Percentiles rank a stretch among this genome's conserved stretches.
Conservation (phyloP, 2,113 vertebrate species). For the Indicator indicator region DNA sequence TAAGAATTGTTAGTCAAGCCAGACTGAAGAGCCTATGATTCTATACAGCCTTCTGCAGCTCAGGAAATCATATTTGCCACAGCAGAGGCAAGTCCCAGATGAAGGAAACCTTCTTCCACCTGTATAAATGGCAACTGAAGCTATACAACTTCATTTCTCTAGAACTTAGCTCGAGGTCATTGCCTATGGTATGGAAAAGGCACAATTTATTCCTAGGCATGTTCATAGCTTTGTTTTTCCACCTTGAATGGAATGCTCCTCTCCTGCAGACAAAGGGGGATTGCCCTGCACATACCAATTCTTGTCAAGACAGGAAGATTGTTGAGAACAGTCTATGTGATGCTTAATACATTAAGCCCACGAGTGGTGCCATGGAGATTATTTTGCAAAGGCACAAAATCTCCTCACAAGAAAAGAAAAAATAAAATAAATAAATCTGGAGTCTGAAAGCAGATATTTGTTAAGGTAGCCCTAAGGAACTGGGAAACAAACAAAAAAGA, state of each 20-base stretch:
- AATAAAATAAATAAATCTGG: not conserved
- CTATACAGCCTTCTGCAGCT: not conserved
- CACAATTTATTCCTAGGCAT: not conserved
- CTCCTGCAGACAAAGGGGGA: not conserved
- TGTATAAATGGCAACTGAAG: not conserved
- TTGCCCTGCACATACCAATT: not conserved
- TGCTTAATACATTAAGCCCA: constrained; percentile 1
- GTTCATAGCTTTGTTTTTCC: not conserved
- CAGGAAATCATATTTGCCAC: not conserved
- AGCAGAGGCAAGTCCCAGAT: not conserved
- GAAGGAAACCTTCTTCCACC: not conserved
- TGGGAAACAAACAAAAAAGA: not conserved
- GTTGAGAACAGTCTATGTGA: not conserved
- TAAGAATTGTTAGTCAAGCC: too few relatives aligned
- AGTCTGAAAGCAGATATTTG: constrained; percentile 10
- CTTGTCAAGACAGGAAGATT: constrained; percentile 22
- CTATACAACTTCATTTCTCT: not conserved
- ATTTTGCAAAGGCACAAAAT: constrained; percentile 33
- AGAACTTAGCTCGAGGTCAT: not conserved
- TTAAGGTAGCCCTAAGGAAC: not conserved
- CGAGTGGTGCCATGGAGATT: constrained; percentile 14
- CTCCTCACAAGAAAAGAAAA: not conserved
- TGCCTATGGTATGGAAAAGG: not conserved
- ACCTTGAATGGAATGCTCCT: not conserved
- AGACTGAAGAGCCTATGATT: too few relatives aligned